Evolutionary conservation across 2,113 vertebrate species (phyloP), one percentile per base, ranked within the genome.

Genomic region (Orthonyx spaldingii): DNA sequence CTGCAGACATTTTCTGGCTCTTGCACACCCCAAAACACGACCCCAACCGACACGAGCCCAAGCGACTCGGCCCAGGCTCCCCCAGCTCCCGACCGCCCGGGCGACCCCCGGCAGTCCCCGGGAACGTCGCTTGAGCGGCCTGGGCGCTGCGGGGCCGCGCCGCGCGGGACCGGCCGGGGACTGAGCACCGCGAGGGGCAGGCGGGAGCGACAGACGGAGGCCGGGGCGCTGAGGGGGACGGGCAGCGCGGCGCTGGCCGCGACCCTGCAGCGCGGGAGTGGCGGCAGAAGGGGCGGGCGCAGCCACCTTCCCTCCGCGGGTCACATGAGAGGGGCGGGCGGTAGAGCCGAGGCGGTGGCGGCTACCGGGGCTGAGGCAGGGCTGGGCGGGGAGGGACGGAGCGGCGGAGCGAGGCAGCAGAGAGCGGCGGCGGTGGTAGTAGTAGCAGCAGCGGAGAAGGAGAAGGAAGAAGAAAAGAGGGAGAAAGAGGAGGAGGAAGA

Each of bases 241-340:
- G 4, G 11, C 37, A 27, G 32, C 7, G 0, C 30, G 13, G 42
- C n/a, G 3, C 14, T 0, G 28, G 2, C 60, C 6, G 7, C 46
- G 84, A 68, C 50, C 65, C 53, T 4, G 14, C 1, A 41, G 39
- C 8, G 55, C 30, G 35, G 18, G 26, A 37, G 32, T 7, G 59
- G 50, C 7, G 24, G 71, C 3, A 26, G 56, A 2, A 30, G 39
- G 41, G 6, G 32, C 5, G 71, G 49, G 78, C 88, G 9, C 70
- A 65, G 69, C 85, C 27, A 28, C 74, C 93, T 66, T 50, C 78
- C 63, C 63, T 63, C 37, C 14, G 65, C 41, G 57, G 65, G 95
- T 94, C 96, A 96, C 91, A 92, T 92, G 96, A 93, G 93, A 81
- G 81, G 87, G 95, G 93, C 90, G 95, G 94, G 96, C 83, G 72